phyloP scores from a whole-genome alignment of 2,888 invertebrate genomes.

The Lycaena phlaeas region DNA sequence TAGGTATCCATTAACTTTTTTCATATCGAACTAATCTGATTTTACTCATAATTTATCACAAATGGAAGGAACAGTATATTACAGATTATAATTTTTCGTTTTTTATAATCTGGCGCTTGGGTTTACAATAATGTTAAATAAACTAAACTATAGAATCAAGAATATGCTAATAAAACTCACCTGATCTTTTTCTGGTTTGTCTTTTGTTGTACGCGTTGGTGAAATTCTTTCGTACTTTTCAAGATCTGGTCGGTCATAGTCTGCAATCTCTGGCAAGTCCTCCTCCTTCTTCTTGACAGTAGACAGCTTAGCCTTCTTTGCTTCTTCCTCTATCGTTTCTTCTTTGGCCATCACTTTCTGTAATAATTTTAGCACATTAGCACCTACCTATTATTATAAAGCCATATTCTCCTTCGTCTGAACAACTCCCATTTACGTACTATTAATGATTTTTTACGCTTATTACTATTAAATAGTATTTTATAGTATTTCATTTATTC shows the following conservation, averaged over 20 bases:
- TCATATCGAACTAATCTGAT: too few relatives aligned
- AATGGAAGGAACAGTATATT: too few relatives aligned
- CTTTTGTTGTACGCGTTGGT: slow-evolving; percentile 62
- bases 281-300: slow-evolving; percentile 69
- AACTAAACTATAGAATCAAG: not conserved
- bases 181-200: slow-evolving; percentile 59
- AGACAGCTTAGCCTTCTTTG: slow-evolving; percentile 59
- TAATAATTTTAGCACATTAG: slow-evolving; percentile 23
- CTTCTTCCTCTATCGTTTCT: slow-evolving; percentile 58
- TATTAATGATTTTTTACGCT: too few relatives aligned
- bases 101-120: too few relatives aligned
- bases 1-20: too few relatives aligned
- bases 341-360: slow-evolving; percentile 66
- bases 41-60: too few relatives aligned
- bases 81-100: too few relatives aligned
- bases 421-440: too few relatives aligned
- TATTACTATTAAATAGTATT: too few relatives aligned
- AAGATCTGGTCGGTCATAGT: slow-evolving; percentile 83
- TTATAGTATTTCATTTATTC: too few relatives aligned
- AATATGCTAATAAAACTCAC: slow-evolving; percentile 16
- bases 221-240: slow-evolving; percentile 78
- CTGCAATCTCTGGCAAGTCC: slow-evolving; percentile 76
- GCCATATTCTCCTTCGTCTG: too few relatives aligned
- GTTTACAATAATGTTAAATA: too few relatives aligned
- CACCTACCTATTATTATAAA: not conserved